Evolutionary conservation across 2,888 invertebrate species (phyloP), one percentile per base, ranked within the genome.

Genomic region (Mayetiola destructor): DNA sequence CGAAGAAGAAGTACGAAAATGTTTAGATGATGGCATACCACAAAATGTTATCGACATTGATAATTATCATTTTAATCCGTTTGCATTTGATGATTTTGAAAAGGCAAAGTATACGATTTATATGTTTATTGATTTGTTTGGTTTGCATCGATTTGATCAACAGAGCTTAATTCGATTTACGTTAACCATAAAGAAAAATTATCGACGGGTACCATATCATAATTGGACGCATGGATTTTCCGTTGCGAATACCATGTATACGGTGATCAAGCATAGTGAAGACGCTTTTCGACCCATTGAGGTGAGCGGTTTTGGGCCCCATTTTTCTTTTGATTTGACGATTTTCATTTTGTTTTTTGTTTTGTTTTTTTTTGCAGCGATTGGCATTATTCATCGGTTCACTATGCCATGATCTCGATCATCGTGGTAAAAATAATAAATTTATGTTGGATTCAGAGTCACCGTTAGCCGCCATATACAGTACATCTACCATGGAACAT

Each of bases 171-270:
- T 82, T 29, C 75, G 82, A 57, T 91, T 90, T 66, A 80, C 84
- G 2, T 67, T 90, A 62, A 90, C 89, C 0, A 88, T 90, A 3
- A 80, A 82, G 66, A 90, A 88, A 69, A 90, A 90, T 72, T 90
- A 91, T 67, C 75, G 90, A 9, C 74, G 80, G 29, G 88, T 89
- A 0, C 86, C 88, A 0, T 90, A 90, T 66, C 90, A 91, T 68
- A 91, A 90, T 68, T 91, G 89, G 56, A 83, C 84, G 23, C 90
- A 91, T 66, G 90, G 87, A 0, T 90, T 89, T 77, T 82, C 88
- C 0, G 90, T 90, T 0, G 88, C 89, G 2, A 87, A 90, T 64
- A 80, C 85, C 18, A 87, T 88, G 80, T 88, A 84, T 66, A 79
- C 81, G 3, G 81, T 88, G 54, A 73, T 88, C 56, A 84, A 84